These are phyloP conservation scores for Odontesthes bonariensis DNA, from an alignment of 2,113 vertebrate genomes.

Conservation along the genomic window DNA sequence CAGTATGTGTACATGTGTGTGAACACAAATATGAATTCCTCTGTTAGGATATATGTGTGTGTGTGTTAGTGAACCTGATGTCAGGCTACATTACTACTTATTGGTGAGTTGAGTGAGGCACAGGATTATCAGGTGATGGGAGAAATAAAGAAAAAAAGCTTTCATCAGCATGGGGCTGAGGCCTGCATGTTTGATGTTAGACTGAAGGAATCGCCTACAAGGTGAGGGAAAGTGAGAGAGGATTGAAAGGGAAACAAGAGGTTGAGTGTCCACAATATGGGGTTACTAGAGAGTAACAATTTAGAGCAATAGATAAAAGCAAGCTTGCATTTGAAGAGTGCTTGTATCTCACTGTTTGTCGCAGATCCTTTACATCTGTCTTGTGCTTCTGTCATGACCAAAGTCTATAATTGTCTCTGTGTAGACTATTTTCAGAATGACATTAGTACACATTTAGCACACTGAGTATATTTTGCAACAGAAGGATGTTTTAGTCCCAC, in stretches of 20 bases:
- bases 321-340: constrained; percentile 7
- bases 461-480: neutral
- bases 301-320: constrained; percentile 23
- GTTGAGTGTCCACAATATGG: constrained; percentile 51
- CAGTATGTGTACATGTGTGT: constrained; percentile 27
- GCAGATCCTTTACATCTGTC: constrained; percentile 1
- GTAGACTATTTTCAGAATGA: neutral
- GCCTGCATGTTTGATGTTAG: constrained; percentile 71
- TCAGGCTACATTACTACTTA: constrained; percentile 73
- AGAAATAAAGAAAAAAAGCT: constrained; percentile 63
- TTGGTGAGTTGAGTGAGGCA: constrained; percentile 77
- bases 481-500: neutral
- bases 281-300: constrained; percentile 58
- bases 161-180: constrained; percentile 62
- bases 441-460: neutral
- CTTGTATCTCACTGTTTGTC: constrained; percentile 14
- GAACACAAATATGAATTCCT: constrained; percentile 44
- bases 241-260: constrained; percentile 27
- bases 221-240: constrained; percentile 36
- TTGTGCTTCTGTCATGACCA: neutral
- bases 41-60: constrained; percentile 25
- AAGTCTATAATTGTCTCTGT: neutral
- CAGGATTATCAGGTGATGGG: constrained; percentile 66
- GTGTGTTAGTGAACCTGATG: constrained; percentile 57
- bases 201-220: constrained; percentile 56